Conservation (phyloP, 2,888 invertebrate genomes). For the Agrochola lychnidis region DNA sequence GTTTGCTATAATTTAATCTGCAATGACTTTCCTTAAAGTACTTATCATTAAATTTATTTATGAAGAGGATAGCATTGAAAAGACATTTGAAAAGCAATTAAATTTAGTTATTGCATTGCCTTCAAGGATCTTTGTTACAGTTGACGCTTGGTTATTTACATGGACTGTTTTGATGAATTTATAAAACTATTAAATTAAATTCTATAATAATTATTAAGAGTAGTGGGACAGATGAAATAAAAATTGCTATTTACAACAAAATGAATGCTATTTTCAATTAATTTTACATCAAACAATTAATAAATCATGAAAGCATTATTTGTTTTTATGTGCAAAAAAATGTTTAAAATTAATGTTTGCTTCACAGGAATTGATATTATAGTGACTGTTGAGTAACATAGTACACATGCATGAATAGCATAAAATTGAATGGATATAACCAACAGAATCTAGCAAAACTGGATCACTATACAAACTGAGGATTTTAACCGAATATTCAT, state of each 20-base stretch:
- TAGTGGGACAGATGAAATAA: too few relatives aligned
- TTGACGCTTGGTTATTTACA: conserved; percentile 12
- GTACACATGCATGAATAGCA: background rate
- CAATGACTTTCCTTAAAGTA: conserved; percentile 27
- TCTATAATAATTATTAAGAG: background rate
- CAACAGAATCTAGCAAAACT: background rate
- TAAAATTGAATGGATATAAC: background rate
- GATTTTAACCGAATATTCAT: background rate
- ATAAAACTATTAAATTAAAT: background rate
- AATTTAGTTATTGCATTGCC: conserved; percentile 31
- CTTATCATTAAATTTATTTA: conserved; percentile 29
- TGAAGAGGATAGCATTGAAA: conserved; percentile 61
- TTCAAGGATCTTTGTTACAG: conserved; percentile 47
- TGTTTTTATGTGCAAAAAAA: background rate
- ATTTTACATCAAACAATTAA: background rate
- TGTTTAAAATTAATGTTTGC: background rate
- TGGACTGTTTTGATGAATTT: background rate
- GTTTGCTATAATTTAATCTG: conserved; percentile 15
- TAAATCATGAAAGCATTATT: conserved; percentile 3
- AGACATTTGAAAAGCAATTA: conserved; percentile 51
- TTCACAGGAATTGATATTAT: background rate
- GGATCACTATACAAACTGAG: background rate
- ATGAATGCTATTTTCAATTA: background rate
- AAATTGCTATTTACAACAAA: background rate
- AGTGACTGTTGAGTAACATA: background rate